These are phyloP conservation scores for Oscheius sp. DNA, from an alignment of 2,888 invertebrate species.

Conservation along the genomic window DNA sequence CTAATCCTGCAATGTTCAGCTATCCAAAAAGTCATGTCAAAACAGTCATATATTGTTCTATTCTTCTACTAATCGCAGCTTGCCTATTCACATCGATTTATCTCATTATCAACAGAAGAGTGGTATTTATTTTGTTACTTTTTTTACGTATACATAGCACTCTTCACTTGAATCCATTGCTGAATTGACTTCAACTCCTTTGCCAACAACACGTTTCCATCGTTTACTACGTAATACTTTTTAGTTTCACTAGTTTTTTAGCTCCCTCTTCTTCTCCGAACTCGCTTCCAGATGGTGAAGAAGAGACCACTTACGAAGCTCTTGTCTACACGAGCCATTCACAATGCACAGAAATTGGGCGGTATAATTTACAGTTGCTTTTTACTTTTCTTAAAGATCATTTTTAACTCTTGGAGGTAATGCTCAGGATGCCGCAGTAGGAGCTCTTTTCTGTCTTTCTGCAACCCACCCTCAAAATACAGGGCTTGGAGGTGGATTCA, in stretches of 20 bases:
- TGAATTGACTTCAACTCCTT: neutral
- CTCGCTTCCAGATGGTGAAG: no score
- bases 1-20: no score
- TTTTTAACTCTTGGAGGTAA: conserved; percentile 53
- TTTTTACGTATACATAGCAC: no score
- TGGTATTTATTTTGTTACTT: no score
- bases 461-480: conserved; percentile 43
- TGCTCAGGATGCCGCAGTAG: conserved; percentile 48
- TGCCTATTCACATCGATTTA: no score
- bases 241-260: no score
- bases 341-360: conserved; percentile 35
- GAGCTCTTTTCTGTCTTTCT: conserved; percentile 43
- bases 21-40: no score
- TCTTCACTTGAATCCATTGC: neutral
- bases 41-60: no score
- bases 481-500: conserved; percentile 43
- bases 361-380: neutral
- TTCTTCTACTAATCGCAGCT: no score
- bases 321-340: conserved; percentile 31
- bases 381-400: conserved; percentile 21
- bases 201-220: conserved; percentile 1
- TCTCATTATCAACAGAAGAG: no score
- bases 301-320: conserved; percentile 23
- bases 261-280: no score
- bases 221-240: conserved; percentile 2